Percentiles rank a stretch among this genome's conserved stretches.
These are phyloP conservation scores for Caenorhabditis zanzibari DNA, from an alignment of 2,888 invertebrate species.

Conservation along the genomic window DNA sequence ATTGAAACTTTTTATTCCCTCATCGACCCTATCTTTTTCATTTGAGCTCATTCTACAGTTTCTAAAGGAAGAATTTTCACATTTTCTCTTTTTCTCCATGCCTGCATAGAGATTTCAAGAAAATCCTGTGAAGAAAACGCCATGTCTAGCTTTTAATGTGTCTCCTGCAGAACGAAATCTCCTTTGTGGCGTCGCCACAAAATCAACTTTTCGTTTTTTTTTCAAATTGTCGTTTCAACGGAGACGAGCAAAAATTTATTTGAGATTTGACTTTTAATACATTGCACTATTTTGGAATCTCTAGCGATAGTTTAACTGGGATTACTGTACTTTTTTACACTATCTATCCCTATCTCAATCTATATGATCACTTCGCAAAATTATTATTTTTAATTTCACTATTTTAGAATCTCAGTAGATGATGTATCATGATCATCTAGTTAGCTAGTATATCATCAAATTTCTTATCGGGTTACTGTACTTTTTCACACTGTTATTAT, in stretches of 20 bases:
- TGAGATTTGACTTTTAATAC: neutral
- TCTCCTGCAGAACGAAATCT: constrained; percentile 61
- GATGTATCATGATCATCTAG: too few relatives aligned
- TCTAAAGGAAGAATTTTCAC: neutral
- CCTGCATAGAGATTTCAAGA: constrained; percentile 34
- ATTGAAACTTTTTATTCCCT: constrained; percentile 22
- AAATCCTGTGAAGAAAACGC: constrained; percentile 44
- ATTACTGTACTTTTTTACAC: too few relatives aligned
- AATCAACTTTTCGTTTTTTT: constrained; percentile 61
- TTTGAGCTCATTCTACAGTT: neutral
- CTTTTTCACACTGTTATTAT: too few relatives aligned
- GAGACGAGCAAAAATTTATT: constrained; percentile 2
- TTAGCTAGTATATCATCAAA: too few relatives aligned
- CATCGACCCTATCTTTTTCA: neutral
- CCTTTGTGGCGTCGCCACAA: constrained; percentile 44
- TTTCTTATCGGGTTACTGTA: too few relatives aligned
- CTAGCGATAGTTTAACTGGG: too few relatives aligned
- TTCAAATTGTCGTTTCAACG: constrained; percentile 54
- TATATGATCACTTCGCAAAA: too few relatives aligned
- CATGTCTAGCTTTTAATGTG: constrained; percentile 62
- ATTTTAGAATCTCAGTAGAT: too few relatives aligned
- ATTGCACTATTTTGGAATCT: neutral
- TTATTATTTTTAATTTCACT: too few relatives aligned
- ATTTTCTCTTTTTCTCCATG: constrained; percentile 10
- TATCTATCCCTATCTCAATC: too few relatives aligned